Evolutionary conservation across 2,888 invertebrate genomes (phyloP).

Genomic region (Opisthograptis luteolata): DNA sequence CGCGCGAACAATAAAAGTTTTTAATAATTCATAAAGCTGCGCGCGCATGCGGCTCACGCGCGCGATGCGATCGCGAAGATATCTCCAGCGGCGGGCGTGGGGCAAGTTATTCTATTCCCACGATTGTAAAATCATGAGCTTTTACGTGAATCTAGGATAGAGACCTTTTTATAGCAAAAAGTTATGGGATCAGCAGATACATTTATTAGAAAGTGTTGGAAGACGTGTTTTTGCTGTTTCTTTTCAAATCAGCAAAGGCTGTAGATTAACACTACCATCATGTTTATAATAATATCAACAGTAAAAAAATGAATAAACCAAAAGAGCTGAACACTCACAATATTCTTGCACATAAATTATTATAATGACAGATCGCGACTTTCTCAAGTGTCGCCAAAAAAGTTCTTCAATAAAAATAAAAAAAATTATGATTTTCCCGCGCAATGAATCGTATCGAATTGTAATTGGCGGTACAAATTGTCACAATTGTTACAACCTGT

Average conservation of each 20-base stretch:
- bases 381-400: slow-evolving; percentile 29
- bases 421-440: slow-evolving; percentile 36
- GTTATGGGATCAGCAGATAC: slow-evolving; percentile 1
- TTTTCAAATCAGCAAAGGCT: background rate
- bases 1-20: slow-evolving; percentile 75
- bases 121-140: slow-evolving; percentile 74
- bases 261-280: background rate
- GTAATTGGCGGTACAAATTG: slow-evolving; percentile 47
- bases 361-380: slow-evolving; percentile 18
- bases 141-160: slow-evolving; percentile 54
- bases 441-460: slow-evolving; percentile 42
- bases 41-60: slow-evolving; percentile 73
- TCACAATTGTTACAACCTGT: slow-evolving; percentile 44
- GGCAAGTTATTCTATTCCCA: slow-evolving; percentile 76
- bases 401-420: slow-evolving; percentile 26
- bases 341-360: slow-evolving; percentile 17
- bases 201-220: background rate
- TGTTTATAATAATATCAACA: too few relatives aligned
- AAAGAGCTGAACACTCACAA: background rate
- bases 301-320: background rate
- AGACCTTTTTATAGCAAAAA: slow-evolving; percentile 23
- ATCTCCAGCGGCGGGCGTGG: slow-evolving; percentile 45
- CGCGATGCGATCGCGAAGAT: slow-evolving; percentile 65
- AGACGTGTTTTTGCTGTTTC: background rate
- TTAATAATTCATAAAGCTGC: slow-evolving; percentile 79